A percentile compares a stretch with the other conserved stretches of the same genome.
phyloP scores from a whole-genome alignment of 1,140 invertebrate species.

The Drosophila fuyamai region DNA sequence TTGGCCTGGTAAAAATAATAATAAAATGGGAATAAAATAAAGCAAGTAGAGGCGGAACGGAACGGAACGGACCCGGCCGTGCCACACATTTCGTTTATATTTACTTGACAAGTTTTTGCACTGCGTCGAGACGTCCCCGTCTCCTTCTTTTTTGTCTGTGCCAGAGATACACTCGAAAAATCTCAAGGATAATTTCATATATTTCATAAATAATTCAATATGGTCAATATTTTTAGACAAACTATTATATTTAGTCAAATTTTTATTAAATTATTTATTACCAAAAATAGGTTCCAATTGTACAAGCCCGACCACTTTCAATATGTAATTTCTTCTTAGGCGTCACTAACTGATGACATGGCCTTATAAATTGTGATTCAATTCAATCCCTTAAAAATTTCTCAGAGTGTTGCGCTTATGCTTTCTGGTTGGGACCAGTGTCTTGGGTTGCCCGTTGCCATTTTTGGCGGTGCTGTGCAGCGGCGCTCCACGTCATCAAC shows the following conservation, averaged over 20 bases:
- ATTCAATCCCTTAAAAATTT: neutral
- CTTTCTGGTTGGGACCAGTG: slow-evolving; percentile 30
- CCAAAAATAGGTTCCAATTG: too few relatives aligned
- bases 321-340: neutral
- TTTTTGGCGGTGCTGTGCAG: slow-evolving; percentile 58
- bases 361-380: neutral
- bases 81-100: slow-evolving; percentile 82
- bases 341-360: neutral
- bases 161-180: slow-evolving; percentile 26
- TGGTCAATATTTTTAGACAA: too few relatives aligned
- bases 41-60: slow-evolving; percentile 62
- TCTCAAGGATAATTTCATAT: too few relatives aligned
- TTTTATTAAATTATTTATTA: too few relatives aligned
- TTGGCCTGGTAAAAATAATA: slow-evolving; percentile 70
- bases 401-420: slow-evolving; percentile 25
- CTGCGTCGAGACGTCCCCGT: slow-evolving; percentile 66
- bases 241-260: neutral
- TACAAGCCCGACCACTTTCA: too few relatives aligned
- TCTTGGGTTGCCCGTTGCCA: slow-evolving; percentile 55
- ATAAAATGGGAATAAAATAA: slow-evolving; percentile 81
- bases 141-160: slow-evolving; percentile 37
- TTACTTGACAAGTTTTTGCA: slow-evolving; percentile 82
- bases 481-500: slow-evolving; percentile 78
- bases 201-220: too few relatives aligned
- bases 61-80: slow-evolving; percentile 56